Evolutionary conservation across 1,140 invertebrate species (phyloP).

Genomic region (Radopholus similis): DNA sequence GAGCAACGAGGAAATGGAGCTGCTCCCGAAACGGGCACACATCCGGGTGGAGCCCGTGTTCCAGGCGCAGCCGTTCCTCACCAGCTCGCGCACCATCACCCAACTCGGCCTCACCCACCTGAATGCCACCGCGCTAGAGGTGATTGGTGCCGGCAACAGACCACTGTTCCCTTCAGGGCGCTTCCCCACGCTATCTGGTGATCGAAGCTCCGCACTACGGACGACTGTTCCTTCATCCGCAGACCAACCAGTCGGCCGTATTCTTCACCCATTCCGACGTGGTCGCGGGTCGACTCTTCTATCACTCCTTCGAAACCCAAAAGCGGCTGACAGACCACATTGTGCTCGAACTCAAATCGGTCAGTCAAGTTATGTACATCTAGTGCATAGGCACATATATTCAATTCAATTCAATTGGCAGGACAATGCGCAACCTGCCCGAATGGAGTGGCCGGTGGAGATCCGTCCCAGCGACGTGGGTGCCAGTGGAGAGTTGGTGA

Average conservation of each 20-base stretch:
- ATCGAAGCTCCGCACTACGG: slow-evolving; percentile 40
- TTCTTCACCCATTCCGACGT: slow-evolving; percentile 58
- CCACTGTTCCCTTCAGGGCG: slow-evolving; percentile 32
- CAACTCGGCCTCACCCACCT: slow-evolving; percentile 45
- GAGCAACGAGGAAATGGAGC: slow-evolving; percentile 52
- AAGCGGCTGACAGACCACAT: slow-evolving; percentile 32
- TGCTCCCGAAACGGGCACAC: slow-evolving; percentile 34
- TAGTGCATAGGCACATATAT: neutral
- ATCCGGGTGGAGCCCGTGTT: slow-evolving; percentile 39
- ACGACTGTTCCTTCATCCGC: slow-evolving; percentile 46
- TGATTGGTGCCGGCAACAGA: neutral
- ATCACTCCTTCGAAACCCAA: slow-evolving; percentile 38
- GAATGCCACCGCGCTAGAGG: slow-evolving; percentile 41
- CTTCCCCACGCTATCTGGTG: slow-evolving; percentile 51
- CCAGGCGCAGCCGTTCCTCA: slow-evolving; percentile 39
- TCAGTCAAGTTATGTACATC: neutral
- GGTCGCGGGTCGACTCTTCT: slow-evolving; percentile 42
- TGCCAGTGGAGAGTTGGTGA: neutral
- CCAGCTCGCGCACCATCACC: slow-evolving; percentile 40
- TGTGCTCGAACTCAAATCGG: slow-evolving; percentile 39
- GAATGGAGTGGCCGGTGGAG: slow-evolving; percentile 35
- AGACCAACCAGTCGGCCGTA: slow-evolving; percentile 41
- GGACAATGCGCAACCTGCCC: slow-evolving; percentile 43
- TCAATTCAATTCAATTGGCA: neutral
- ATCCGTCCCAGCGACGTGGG: slow-evolving; percentile 26